Evolutionary conservation across 2,113 vertebrate species (phyloP), one percentile per base, ranked within the genome.

Genomic region (Chaetops frenatus): DNA sequence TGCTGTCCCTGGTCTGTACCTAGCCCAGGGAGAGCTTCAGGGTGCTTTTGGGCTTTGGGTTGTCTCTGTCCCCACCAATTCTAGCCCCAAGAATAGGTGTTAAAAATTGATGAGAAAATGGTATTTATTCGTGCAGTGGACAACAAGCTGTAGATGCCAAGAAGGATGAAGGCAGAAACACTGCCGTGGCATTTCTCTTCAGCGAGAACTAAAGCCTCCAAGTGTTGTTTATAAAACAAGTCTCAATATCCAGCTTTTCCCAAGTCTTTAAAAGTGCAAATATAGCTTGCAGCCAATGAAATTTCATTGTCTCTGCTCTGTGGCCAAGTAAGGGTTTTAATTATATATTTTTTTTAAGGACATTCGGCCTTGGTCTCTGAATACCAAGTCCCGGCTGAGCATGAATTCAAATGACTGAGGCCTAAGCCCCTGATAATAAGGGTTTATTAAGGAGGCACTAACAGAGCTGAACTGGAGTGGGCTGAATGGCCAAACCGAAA

Each of bases 191-290:
- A 20, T 70, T 94, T 91, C 18, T 62, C 38, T 67, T 91, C 50
- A 67, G 50, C 0, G 0, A 66, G 71, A 88, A 64, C 47, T 48
- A 83, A 92, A 91, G 76, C 48, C 25, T 92, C 60, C 71, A 77
- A 95, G 66, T 57, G 80, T 51, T 94, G 92, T 95, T 96, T 94
- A 78, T 88, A 86, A 96, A 97, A 95, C 93, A 96, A 92, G 15
- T 11, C 51, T 92, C 74, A 90, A 92, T 88, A 88, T 86, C 85
- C 90, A 90, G 71, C 83, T 95, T 96, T 90, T 83, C 86, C 74
- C 27, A 86, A 83, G 73, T 64, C 87, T 94, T 93, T 73, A 82
- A 47, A 76, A 92, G 79, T 74, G 67, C 71, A 96, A 95, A 92
- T 93, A 95, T 88, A 88, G 72, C 51, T 88, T 83, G 62, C 56